A percentile compares a stretch with the other conserved stretches of the same genome.
Evolutionary conservation across 30 jellyfish, hydroid and myxozoan species (phyloP).

Genomic region (Cassiopea andromeda): DNA sequence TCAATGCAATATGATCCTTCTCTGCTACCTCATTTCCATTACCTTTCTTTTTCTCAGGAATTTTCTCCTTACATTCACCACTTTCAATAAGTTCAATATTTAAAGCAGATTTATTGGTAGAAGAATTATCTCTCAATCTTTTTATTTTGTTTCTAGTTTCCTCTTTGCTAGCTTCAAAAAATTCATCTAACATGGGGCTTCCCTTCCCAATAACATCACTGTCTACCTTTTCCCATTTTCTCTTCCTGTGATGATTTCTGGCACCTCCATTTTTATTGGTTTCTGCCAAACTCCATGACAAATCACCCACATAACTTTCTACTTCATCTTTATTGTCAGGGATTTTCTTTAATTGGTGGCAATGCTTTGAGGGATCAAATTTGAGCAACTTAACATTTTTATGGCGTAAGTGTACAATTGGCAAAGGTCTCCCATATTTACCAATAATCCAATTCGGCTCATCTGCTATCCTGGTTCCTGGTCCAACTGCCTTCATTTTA

Average conservation of each 20-base stretch:
- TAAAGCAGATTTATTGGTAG: background rate
- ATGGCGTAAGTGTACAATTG: constrained; percentile 69
- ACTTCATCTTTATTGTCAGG: constrained; percentile 24
- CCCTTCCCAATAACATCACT: background rate
- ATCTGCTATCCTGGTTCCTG: constrained; percentile 84
- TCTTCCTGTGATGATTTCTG: background rate
- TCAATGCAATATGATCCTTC: background rate
- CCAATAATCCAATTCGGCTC: constrained; percentile 93
- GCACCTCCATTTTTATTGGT: background rate
- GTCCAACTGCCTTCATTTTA: constrained; percentile 67
- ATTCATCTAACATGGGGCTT: no score
- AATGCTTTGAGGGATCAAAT: constrained; percentile 94
- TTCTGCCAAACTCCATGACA: constrained; percentile 64
- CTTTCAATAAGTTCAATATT: background rate
- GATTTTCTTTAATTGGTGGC: constrained; percentile 82
- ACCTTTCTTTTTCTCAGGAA: background rate
- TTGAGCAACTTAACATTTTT: constrained; percentile 25
- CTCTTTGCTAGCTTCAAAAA: no score
- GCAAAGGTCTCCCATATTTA: constrained; percentile 88
- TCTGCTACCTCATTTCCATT: background rate
- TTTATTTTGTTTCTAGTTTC: no score
- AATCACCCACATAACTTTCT: background rate
- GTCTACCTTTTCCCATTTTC: background rate
- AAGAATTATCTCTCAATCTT: no score
- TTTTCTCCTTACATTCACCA: background rate